These are phyloP conservation scores for Pipistrellus nathusii DNA, from an alignment of 2,797 vertebrate genomes.

Conservation along the genomic window DNA sequence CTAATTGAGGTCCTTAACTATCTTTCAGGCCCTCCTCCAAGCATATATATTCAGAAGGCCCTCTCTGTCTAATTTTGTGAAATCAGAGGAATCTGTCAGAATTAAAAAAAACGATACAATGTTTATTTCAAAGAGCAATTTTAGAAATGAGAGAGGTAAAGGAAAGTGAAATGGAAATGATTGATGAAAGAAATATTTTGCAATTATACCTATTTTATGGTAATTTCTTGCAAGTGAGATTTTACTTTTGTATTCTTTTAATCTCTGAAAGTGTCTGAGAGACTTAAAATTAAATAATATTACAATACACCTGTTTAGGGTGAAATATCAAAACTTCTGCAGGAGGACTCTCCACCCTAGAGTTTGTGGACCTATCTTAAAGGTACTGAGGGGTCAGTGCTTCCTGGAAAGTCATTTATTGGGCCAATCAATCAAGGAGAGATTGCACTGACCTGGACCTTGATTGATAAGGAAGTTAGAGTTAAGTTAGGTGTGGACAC, in stretches of 20 bases:
- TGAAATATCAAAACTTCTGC: constrained; percentile 4
- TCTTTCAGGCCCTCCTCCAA: neutral
- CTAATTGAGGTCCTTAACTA: neutral
- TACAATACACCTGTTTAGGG: neutral
- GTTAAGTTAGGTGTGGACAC: neutral
- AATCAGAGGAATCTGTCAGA: neutral
- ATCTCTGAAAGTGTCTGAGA: constrained; percentile 8
- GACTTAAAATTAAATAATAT: constrained; percentile 2
- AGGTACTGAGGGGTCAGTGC: neutral
- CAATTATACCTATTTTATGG: constrained; percentile 35
- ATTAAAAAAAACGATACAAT: neutral
- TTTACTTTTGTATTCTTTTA: constrained; percentile 1
- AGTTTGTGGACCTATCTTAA: neutral
- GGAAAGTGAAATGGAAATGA: neutral
- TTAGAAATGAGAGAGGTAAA: constrained; percentile 1
- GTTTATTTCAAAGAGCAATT: constrained; percentile 33
- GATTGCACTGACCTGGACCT: neutral
- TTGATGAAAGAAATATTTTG: constrained; percentile 10
- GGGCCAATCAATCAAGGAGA: neutral
- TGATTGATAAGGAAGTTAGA: neutral
- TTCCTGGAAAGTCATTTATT: neutral
- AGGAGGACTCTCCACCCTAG: neutral
- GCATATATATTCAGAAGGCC: neutral
- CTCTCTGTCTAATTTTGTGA: constrained; percentile 16
- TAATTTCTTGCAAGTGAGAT: constrained; percentile 31